phyloP scores from a whole-genome alignment of 2,797 vertebrate species.

The Eupleurogrammus muticus region DNA sequence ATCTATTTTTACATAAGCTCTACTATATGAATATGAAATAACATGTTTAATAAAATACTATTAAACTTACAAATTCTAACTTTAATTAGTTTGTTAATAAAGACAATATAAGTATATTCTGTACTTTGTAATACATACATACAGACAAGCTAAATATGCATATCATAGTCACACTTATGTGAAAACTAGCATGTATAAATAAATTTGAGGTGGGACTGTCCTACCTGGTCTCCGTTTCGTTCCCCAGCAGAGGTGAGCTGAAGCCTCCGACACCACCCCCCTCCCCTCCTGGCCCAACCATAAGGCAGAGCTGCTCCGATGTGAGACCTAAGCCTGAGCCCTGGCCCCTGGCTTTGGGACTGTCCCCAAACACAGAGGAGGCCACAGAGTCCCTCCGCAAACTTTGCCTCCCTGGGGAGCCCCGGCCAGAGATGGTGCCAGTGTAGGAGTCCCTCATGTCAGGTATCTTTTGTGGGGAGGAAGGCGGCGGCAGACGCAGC shows the following conservation, averaged over 20 bases:
- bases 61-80: too few species aligned
- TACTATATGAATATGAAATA: too few species aligned
- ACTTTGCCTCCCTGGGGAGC: conserved; percentile 92
- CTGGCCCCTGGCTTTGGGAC: conserved; percentile 83
- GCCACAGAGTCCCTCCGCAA: conserved; percentile 92
- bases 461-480: conserved; percentile 93
- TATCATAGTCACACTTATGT: not conserved
- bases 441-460: conserved; percentile 89
- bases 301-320: conserved; percentile 90
- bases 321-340: conserved; percentile 70
- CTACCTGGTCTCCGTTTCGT: conserved; percentile 94
- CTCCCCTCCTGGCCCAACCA: conserved; percentile 80
- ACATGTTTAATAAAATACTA: too few species aligned
- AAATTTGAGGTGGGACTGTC: not conserved
- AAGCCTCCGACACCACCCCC: conserved; percentile 80
- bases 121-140: not conserved
- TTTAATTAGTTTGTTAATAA: too few species aligned
- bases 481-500: conserved; percentile 88
- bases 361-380: conserved; percentile 90
- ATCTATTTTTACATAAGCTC: not conserved
- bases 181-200: not conserved
- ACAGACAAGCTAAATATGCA: too few species aligned
- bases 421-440: conserved; percentile 88
- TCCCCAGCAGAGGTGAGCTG: conserved; percentile 86
- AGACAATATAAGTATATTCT: too few species aligned